These are phyloP conservation scores for Cacoxenus indagator DNA, from an alignment of 2,888 invertebrate genomes.

Conservation along the genomic window DNA sequence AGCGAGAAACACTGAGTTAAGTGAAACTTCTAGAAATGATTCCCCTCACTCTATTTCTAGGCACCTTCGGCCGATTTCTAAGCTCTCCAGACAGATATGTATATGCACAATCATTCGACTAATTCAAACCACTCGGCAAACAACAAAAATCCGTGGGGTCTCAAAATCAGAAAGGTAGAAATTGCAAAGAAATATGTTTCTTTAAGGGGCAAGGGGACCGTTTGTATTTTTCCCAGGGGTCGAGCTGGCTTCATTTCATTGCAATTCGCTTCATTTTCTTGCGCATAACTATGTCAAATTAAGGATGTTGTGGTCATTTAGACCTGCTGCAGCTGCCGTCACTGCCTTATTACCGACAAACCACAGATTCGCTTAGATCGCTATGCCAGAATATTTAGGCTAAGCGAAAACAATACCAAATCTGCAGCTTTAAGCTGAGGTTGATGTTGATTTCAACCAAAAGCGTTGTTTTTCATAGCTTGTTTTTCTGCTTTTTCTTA, in stretches of 20 bases:
- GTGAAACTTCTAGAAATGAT: no score
- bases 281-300: slow-evolving; percentile 62
- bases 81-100: no score
- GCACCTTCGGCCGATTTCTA: no score
- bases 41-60: no score
- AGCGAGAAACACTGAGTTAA: no score
- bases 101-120: no score
- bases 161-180: neutral
- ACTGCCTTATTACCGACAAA: neutral
- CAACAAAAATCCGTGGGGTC: neutral
- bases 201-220: neutral
- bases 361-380: slow-evolving; percentile 49
- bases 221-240: neutral
- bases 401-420: slow-evolving; percentile 7
- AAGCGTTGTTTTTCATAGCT: neutral
- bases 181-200: neutral
- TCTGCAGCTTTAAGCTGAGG: neutral
- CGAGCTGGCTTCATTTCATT: slow-evolving; percentile 1
- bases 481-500: neutral
- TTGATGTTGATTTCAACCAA: neutral
- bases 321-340: neutral
- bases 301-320: slow-evolving; percentile 34
- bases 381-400: slow-evolving; percentile 3
- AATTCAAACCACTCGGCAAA: no score
- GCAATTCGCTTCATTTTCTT: slow-evolving; percentile 46